Evolutionary conservation across 92 coral and sea anemone species (phyloP).

Genomic region (Desmophyllum pertusum): DNA sequence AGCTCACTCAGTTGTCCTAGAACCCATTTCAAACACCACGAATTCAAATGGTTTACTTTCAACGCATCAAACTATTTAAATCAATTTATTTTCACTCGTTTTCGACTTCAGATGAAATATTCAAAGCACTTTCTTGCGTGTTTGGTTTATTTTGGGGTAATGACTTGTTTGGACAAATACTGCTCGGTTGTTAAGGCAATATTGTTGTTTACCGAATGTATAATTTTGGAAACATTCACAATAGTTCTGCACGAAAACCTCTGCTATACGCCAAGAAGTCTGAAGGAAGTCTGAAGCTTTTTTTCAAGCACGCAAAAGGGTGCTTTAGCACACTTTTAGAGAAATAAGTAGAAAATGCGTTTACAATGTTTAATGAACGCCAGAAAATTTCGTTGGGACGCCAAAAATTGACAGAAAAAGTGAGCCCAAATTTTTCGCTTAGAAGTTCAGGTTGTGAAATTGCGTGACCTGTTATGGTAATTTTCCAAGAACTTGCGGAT

Average conservation of each 20-base stretch:
- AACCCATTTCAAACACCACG: background rate
- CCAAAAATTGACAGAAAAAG: background rate
- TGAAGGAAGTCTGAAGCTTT: slow-evolving; percentile 3
- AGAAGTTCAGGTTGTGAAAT: background rate
- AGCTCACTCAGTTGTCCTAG: background rate
- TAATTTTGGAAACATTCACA: slow-evolving; percentile 22
- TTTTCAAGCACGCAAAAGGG: background rate
- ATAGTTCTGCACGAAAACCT: slow-evolving; percentile 15
- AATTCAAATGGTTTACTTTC: background rate
- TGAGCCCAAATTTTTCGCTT: background rate
- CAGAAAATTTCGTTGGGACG: too few relatives aligned
- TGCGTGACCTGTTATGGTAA: background rate
- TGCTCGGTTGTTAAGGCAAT: slow-evolving; percentile 26
- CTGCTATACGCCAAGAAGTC: background rate
- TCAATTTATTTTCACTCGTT: background rate
- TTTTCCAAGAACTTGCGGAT: background rate
- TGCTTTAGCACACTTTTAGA: background rate
- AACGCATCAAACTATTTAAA: background rate
- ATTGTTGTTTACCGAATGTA: slow-evolving; percentile 9
- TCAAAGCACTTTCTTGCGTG: background rate
- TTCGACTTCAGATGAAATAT: background rate
- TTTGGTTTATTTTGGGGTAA: slow-evolving; percentile 9
- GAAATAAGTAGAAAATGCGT: background rate
- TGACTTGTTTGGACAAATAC: slow-evolving; percentile 28
- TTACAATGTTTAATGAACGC: background rate